Evolutionary conservation across 2,797 vertebrate species (phyloP).

Genomic region (Pelochelys cantorii): DNA sequence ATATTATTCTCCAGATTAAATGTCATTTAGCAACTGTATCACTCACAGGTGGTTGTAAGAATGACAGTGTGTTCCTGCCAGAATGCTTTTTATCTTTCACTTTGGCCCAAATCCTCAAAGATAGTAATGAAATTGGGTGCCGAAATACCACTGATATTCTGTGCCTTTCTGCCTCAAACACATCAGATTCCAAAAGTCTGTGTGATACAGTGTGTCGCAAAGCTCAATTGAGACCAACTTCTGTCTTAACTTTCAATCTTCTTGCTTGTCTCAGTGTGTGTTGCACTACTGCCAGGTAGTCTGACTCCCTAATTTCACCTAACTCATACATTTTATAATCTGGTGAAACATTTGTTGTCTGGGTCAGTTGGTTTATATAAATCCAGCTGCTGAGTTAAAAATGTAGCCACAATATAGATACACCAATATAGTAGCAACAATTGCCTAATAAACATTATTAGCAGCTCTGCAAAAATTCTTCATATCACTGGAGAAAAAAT

Average conservation of each 20-base stretch:
- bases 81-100: not conserved
- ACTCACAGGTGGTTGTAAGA: not conserved
- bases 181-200: not conserved
- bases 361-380: slow-evolving; percentile 63
- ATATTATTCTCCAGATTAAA: not conserved
- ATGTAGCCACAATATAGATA: slow-evolving; percentile 40
- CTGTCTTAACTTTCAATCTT: not conserved
- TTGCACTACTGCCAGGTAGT: not conserved
- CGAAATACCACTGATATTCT: not conserved
- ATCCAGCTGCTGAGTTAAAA: slow-evolving; percentile 43
- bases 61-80: not conserved
- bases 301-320: not conserved
- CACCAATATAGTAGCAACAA: slow-evolving; percentile 40
- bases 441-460: slow-evolving; percentile 8
- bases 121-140: not conserved
- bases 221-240: not conserved
- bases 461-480: slow-evolving; percentile 9
- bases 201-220: not conserved
- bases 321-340: not conserved
- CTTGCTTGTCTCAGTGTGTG: not conserved
- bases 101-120: not conserved
- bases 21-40: not conserved
- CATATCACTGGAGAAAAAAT: not conserved
- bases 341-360: not conserved
- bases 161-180: not conserved